Base-by-base conservation (phyloP, 2,797 vertebrate genomes). In the Nannoperca australis region DNA sequence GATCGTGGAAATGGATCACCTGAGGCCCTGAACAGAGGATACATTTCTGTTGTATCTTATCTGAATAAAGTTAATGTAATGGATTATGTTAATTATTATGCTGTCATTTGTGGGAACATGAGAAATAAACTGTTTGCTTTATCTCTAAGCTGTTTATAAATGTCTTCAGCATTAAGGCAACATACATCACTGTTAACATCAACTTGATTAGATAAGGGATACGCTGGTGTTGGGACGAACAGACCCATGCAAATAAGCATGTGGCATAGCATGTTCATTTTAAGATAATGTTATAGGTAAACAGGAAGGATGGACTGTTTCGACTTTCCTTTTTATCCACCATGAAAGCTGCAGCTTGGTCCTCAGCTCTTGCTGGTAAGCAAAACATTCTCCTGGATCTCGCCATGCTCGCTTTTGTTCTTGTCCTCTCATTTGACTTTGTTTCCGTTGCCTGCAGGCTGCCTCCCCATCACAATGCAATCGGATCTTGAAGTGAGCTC, bases 1-100 rank as follows among this genome's bases (percentile, higher is more conserved):
- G 72, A 30, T 80, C 30, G 18, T 30, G 71, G 63, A 58, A 65
- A 73, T 34, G 49, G 73, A 78, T 86, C 73, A 83, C 67, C 68
- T 73, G 5, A 72, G 77, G 74, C 64, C 81, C 59, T 6, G 17
- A 56, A 79, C 56, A 27, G 24, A 70, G 15, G 65, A 40, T 67
- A 32, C 3, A 22, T 79, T 77, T 73, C 68, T 67, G 70, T 80
- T 69, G 67, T 22, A 14, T 76, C 67, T 86, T 70, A 89, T 91
- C 88, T 47, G 78, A 78, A 55, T 80, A 11, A 70, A 88, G 2
- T 74, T 80, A 82, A 82, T 76, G 55, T 13, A 79, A 85, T 84
- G 90, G 90, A 90, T 91, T 87, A 89, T 87, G 84, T 59, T 91
- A 81, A 91, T 90, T 75, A 83, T 87, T 81, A 81, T 74, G 81